Conservation (phyloP, 2,888 invertebrate species). For the Byasa hedistus region DNA sequence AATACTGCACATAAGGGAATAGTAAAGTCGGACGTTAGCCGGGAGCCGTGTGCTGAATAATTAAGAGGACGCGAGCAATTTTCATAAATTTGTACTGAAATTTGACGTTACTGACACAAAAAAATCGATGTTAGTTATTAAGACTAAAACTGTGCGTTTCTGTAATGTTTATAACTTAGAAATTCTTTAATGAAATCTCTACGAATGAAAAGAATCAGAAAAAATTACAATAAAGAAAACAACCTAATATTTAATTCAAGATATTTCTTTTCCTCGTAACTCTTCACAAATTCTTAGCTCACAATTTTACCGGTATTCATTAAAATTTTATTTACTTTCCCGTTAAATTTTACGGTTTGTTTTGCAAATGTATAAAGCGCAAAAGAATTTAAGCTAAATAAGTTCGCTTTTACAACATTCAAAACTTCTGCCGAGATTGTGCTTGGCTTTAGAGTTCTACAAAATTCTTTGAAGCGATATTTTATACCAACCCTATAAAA, state of each 20-base stretch:
- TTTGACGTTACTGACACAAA: background rate
- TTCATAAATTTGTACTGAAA: conserved; percentile 5
- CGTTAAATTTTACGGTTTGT: no score
- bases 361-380: no score
- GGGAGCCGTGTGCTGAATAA: conserved; percentile 15
- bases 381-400: no score
- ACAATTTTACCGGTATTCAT: background rate
- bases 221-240: background rate
- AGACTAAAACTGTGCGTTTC: no score
- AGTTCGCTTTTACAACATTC: no score
- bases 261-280: background rate
- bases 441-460: no score
- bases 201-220: background rate
- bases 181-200: background rate
- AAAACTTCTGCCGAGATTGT: no score
- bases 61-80: conserved; percentile 8
- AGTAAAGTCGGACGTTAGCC: conserved; percentile 15
- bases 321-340: background rate
- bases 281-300: background rate
- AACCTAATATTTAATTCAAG: conserved; percentile 2
- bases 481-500: no score
- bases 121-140: background rate
- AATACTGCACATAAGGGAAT: conserved; percentile 22
- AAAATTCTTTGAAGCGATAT: no score
- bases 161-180: background rate